Percentiles rank a stretch among this genome's conserved stretches.
These are phyloP conservation scores for Chromoteleia sp. DNA, from an alignment of 2,888 invertebrate species.

Conservation along the genomic window DNA sequence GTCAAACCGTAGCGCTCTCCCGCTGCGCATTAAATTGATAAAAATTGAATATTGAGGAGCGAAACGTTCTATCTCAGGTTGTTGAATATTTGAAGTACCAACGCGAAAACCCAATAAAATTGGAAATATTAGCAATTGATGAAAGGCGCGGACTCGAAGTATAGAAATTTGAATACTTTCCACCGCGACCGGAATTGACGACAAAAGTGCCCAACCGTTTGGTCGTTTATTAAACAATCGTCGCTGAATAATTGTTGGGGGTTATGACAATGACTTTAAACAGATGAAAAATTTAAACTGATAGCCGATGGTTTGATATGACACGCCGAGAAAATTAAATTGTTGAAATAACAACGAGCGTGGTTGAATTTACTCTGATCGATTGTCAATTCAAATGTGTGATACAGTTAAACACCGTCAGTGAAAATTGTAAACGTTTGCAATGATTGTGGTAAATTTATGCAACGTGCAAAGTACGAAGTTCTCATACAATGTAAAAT, in stretches of 20 bases:
- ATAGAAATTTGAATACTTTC: constrained; percentile 27
- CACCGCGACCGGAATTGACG: not conserved
- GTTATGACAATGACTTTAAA: no score
- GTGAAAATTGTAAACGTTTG: no score
- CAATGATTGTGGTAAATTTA: no score
- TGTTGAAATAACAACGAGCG: no score
- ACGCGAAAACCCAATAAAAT: constrained; percentile 66
- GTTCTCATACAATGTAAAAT: no score
- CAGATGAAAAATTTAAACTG: no score
- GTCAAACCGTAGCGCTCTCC: constrained; percentile 47
- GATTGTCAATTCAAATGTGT: no score
- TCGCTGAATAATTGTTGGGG: not conserved
- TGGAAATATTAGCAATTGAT: constrained; percentile 69
- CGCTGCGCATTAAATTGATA: constrained; percentile 64
- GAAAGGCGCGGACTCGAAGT: constrained; percentile 49
- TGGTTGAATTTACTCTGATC: no score
- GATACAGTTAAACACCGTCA: no score
- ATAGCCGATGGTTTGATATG: no score
- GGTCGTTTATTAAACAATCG: constrained; percentile 14
- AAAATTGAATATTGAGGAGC: constrained; percentile 66
- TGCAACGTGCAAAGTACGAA: no score
- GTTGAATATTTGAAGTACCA: constrained; percentile 67
- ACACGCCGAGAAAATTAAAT: no score
- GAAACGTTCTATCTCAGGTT: constrained; percentile 61
- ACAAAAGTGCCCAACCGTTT: constrained; percentile 25